Conservation (phyloP, 2,888 invertebrate species). For the Oasisia sp. region DNA sequence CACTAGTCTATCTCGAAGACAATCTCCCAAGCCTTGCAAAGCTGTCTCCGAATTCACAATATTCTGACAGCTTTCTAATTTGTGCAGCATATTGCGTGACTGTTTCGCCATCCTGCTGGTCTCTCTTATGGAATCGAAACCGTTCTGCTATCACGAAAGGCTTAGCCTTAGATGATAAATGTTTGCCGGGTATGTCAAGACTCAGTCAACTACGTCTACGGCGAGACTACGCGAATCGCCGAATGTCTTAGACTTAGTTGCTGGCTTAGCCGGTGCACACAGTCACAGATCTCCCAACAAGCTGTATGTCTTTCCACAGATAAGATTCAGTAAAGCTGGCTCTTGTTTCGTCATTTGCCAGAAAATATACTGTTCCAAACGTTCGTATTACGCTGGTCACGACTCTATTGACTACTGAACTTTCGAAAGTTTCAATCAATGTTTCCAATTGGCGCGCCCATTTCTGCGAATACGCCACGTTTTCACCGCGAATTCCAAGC, state of each 20-base stretch:
- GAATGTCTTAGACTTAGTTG: not conserved
- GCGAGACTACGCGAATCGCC: too few relatives aligned
- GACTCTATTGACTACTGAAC: not conserved
- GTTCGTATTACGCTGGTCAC: not conserved
- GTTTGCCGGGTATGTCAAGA: not conserved
- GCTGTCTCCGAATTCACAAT: constrained; percentile 38
- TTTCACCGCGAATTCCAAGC: not conserved
- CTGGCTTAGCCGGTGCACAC: too few relatives aligned
- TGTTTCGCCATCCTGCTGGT: constrained; percentile 30
- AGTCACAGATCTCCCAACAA: not conserved
- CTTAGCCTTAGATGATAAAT: constrained; percentile 39
- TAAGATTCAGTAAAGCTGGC: constrained; percentile 22
- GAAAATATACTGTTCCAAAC: constrained; percentile 22
- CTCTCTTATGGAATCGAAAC: constrained; percentile 35
- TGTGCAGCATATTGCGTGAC: constrained; percentile 33
- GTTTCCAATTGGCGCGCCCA: not conserved
- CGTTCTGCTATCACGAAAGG: constrained; percentile 36
- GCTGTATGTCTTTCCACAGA: constrained; percentile 1
- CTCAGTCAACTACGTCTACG: not conserved
- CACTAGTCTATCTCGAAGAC: constrained; percentile 38
- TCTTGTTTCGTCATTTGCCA: constrained; percentile 22
- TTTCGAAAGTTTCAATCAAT: not conserved
- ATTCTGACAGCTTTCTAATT: constrained; percentile 34
- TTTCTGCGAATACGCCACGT: not conserved
- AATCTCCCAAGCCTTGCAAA: too few relatives aligned